Conservation (phyloP, 2,113 vertebrate genomes). For the Galeopterus variegatus region DNA sequence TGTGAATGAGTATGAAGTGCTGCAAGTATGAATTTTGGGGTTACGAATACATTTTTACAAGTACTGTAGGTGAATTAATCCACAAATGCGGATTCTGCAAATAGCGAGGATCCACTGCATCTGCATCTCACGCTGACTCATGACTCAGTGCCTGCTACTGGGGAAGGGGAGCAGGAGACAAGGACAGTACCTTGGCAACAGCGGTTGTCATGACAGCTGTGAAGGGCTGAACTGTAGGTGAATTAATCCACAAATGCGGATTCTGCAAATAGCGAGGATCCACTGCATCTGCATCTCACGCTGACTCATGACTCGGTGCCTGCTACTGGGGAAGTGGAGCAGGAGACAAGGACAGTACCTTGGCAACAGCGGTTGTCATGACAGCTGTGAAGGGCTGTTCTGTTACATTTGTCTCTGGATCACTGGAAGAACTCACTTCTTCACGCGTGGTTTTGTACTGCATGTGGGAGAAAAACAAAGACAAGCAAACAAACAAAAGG, state of each 20-base stretch:
- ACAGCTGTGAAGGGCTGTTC: slow-evolving; percentile 86
- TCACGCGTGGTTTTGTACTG: slow-evolving; percentile 97
- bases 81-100: background rate
- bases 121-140: background rate
- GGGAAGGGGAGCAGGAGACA: background rate
- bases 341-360: slow-evolving; percentile 81
- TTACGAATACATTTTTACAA: background rate
- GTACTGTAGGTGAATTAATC: background rate
- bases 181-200: slow-evolving; percentile 86
- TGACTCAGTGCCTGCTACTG: background rate
- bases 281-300: background rate
- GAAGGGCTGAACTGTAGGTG: slow-evolving; percentile 72
- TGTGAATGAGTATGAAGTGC: accelerated
- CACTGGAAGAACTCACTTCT: slow-evolving; percentile 86
- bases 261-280: background rate
- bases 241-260: background rate
- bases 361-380: slow-evolving; percentile 85
- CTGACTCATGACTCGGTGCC: background rate
- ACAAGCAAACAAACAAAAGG: background rate
- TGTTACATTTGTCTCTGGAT: slow-evolving; percentile 76
- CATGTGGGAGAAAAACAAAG: slow-evolving; percentile 60
- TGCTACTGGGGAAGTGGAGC: background rate
- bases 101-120: background rate
- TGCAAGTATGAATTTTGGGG: background rate
- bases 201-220: slow-evolving; percentile 86